A percentile compares a stretch with the other conserved stretches of the same genome.
These are phyloP conservation scores for Volucella inflata DNA, from an alignment of 2,888 invertebrate species.

Conservation along the genomic window DNA sequence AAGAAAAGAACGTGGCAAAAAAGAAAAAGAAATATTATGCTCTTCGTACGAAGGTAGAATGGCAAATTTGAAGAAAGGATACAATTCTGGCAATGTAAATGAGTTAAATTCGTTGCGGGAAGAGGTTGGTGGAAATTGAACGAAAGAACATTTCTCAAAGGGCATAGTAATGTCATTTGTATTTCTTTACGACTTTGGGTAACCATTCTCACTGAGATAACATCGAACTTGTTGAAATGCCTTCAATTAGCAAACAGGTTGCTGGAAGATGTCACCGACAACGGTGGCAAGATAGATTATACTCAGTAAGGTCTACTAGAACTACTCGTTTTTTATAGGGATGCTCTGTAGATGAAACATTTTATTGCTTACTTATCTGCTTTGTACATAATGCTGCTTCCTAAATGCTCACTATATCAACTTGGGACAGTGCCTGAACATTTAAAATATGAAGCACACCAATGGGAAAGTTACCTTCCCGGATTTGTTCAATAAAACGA, in stretches of 20 bases:
- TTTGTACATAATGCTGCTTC: too few species aligned
- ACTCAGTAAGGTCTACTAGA: too few species aligned
- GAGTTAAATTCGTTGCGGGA: conserved; percentile 25
- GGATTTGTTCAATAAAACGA: too few species aligned
- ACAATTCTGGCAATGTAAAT: conserved; percentile 47
- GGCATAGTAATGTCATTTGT: conserved; percentile 50
- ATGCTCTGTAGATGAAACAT: too few species aligned
- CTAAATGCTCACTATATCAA: too few species aligned
- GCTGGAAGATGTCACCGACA: conserved; percentile 38
- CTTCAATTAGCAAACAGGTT: conserved; percentile 51
- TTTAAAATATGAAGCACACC: too few species aligned
- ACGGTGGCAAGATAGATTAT: conserved; percentile 59
- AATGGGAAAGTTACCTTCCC: too few species aligned
- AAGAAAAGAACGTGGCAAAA: conserved; percentile 14
- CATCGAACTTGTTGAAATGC: conserved; percentile 63
- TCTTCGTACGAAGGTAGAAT: conserved; percentile 7
- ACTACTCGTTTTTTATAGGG: too few species aligned
- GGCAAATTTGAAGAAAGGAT: conserved; percentile 47
- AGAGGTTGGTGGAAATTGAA: background rate
- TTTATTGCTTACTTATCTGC: too few species aligned
- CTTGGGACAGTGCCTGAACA: too few species aligned
- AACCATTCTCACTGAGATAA: conserved; percentile 30
- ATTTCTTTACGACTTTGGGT: conserved; percentile 45
- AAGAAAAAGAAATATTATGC: conserved; percentile 1
- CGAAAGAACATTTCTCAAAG: conserved; percentile 3